Evolutionary conservation across 1,140 invertebrate genomes (phyloP).

Genomic region (Meloidogyne hapla): DNA sequence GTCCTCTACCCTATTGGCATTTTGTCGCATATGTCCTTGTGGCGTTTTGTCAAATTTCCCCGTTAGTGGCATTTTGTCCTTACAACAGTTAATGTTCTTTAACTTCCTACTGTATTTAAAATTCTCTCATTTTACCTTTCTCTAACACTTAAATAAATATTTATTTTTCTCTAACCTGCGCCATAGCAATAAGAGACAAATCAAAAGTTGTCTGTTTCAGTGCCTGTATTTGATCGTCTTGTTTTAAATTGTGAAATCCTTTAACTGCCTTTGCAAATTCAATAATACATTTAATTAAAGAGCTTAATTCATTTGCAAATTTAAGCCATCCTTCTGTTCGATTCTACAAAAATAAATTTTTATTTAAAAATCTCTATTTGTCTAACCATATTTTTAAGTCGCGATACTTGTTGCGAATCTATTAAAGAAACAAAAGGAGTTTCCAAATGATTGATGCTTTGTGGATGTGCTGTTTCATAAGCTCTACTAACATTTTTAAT

Average conservation of each 20-base stretch:
- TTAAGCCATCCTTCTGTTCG: constrained; percentile 46
- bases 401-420: constrained; percentile 26
- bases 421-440: constrained; percentile 14
- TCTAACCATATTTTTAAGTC: constrained; percentile 33
- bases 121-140: neutral
- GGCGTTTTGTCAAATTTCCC: neutral
- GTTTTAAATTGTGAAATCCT: constrained; percentile 32
- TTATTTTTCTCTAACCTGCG: constrained; percentile 20
- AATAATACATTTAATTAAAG: constrained; percentile 52
- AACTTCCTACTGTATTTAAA: no score
- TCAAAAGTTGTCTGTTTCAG: constrained; percentile 46
- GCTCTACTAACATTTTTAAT: constrained; percentile 36
- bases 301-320: constrained; percentile 47
- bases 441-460: constrained; percentile 32
- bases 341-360: constrained; percentile 35
- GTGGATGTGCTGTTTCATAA: constrained; percentile 37
- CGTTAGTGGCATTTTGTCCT: no score
- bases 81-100: no score
- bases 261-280: constrained; percentile 48
- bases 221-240: constrained; percentile 45
- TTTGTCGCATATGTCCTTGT: neutral
- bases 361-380: neutral
- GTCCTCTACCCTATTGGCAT: neutral
- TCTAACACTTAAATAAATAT: no score
- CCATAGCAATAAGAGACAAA: constrained; percentile 42